Conservation (phyloP, 2,113 vertebrate species). For the Charadrius vociferus region DNA sequence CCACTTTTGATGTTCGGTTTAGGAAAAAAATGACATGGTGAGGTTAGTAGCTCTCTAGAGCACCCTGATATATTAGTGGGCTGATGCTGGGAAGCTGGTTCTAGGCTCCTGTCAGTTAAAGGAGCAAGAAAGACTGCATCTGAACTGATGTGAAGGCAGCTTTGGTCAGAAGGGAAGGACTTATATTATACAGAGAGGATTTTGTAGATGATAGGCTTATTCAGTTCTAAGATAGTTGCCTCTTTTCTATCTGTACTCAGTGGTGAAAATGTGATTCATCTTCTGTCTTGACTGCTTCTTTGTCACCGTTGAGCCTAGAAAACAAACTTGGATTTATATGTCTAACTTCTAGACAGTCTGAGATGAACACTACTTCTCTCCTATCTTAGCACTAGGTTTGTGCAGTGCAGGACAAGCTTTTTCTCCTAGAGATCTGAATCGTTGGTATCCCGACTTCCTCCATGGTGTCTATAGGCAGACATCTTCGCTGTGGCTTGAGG, state of each 20-base stretch:
- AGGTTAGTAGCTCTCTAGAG: background rate
- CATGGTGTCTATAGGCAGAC: accelerated
- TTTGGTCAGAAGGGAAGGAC: background rate
- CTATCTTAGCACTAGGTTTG: background rate
- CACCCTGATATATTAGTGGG: background rate
- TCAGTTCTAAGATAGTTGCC: background rate
- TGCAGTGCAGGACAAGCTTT: background rate
- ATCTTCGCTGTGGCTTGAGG: background rate
- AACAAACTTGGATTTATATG: background rate
- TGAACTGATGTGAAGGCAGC: background rate
- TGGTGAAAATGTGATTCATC: background rate
- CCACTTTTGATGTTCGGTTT: background rate
- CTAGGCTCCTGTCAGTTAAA: background rate
- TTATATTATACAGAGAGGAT: background rate
- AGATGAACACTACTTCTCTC: background rate
- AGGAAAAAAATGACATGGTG: background rate
- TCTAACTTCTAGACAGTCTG: background rate
- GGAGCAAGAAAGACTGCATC: background rate
- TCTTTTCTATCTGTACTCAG: background rate
- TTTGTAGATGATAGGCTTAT: background rate
- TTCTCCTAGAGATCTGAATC: background rate
- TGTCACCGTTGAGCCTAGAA: background rate
- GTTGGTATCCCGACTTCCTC: background rate
- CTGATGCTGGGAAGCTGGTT: background rate
- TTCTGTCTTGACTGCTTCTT: background rate